Conservation (phyloP, 2,888 invertebrate species). For the Gibbula magus region DNA sequence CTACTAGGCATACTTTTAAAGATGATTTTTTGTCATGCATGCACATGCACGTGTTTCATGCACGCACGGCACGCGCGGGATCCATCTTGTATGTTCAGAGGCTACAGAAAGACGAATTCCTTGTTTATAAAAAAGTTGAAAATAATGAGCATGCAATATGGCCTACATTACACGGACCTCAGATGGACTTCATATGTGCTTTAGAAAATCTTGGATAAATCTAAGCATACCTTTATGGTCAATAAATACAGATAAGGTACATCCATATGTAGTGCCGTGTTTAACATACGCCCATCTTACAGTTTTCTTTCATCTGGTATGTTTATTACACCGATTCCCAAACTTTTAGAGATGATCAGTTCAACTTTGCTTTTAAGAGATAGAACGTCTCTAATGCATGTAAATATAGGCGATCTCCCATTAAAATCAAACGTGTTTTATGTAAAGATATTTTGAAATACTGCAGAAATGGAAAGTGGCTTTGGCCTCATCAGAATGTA, state of each 20-base stretch:
- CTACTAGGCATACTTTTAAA: not conserved
- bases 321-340: no score
- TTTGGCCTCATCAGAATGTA: no score
- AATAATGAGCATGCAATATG: not conserved
- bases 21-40: not conserved
- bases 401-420: no score
- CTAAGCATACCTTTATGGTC: not conserved
- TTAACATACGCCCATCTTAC: conserved; percentile 5
- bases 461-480: no score
- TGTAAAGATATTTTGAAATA: no score
- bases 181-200: not conserved
- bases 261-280: not conserved
- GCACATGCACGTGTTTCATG: not conserved
- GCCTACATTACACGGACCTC: not conserved
- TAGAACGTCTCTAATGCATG: no score
- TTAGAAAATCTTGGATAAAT: not conserved
- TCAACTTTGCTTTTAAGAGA: no score
- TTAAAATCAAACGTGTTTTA: no score
- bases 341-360: no score
- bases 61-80: conserved; percentile 7
- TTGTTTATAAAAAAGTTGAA: conserved; percentile 7
- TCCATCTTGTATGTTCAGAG: not conserved
- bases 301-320: not conserved
- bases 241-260: conserved; percentile 1
- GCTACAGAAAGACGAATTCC: not conserved